These are phyloP conservation scores for Epinotia nisella DNA, from an alignment of 2,888 invertebrate species.

Conservation along the genomic window DNA sequence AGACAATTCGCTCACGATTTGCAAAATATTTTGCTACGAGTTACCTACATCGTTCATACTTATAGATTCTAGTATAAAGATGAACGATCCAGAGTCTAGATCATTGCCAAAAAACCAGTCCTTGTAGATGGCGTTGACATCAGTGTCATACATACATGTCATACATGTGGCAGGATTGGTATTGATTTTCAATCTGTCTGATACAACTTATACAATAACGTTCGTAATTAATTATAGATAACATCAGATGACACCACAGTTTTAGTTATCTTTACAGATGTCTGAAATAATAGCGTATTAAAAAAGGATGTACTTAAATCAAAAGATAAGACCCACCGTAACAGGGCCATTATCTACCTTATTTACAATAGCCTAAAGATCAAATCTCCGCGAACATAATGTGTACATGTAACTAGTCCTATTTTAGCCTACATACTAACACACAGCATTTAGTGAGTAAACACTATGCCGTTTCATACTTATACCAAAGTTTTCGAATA, in stretches of 20 bases:
- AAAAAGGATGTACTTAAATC: no score
- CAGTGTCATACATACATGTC: not conserved
- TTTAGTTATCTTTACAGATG: not conserved
- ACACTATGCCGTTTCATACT: not conserved
- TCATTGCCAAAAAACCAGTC: no score
- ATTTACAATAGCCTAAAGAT: not conserved
- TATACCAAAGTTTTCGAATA: not conserved
- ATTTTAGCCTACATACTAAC: not conserved
- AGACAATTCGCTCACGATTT: no score
- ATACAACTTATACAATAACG: not conserved
- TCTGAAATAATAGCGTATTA: no score
- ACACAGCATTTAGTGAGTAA: not conserved
- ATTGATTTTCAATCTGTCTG: not conserved
- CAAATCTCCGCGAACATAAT: conserved; percentile 11
- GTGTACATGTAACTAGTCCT: not conserved
- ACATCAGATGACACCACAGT: not conserved
- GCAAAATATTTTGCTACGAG: no score
- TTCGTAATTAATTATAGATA: no score
- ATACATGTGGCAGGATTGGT: not conserved
- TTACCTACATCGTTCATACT: no score
- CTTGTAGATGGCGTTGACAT: no score
- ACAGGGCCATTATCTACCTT: not conserved
- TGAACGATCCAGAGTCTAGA: no score
- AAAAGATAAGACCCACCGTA: conserved; percentile 7
- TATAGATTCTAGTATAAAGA: no score